Percentiles rank a stretch among this genome's conserved stretches.
Evolutionary conservation across 2,888 invertebrate genomes (phyloP).

Genomic region (Drosophila lacicola): DNA sequence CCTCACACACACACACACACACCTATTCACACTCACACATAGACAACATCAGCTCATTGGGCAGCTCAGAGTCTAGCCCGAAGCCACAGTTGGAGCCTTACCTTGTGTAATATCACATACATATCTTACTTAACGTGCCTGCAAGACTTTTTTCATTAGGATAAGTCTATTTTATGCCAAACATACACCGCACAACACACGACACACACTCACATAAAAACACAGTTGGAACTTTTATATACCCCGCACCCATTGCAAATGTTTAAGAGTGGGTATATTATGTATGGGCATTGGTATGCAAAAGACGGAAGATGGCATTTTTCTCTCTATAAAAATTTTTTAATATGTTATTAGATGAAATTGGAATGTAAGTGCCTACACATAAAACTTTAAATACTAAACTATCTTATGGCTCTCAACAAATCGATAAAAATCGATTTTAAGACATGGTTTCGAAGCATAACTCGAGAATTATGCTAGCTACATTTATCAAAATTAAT

Average conservation of each 20-base stretch:
- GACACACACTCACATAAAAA: slow-evolving; percentile 30
- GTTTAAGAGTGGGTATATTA: background rate
- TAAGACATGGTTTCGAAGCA: too few species aligned
- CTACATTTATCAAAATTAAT: too few species aligned
- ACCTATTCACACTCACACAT: background rate
- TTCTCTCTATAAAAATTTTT: too few species aligned
- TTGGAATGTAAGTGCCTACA: too few species aligned
- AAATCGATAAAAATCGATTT: too few species aligned
- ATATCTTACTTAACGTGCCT: slow-evolving; percentile 77
- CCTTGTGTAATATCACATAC: slow-evolving; percentile 69
- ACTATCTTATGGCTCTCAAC: too few species aligned
- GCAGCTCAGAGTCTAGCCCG: slow-evolving; percentile 9
- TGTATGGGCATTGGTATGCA: too few species aligned
- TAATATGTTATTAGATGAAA: too few species aligned
- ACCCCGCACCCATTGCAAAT: background rate
- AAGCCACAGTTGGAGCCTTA: slow-evolving; percentile 11
- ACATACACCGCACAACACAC: slow-evolving; percentile 52
- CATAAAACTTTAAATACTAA: too few species aligned
- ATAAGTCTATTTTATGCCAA: slow-evolving; percentile 79
- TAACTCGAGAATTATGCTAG: too few species aligned
- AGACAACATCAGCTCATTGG: slow-evolving; percentile 11
- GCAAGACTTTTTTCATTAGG: slow-evolving; percentile 79
- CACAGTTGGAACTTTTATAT: slow-evolving; percentile 36
- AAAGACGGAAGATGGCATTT: too few species aligned
- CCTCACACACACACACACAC: slow-evolving; percentile 28